Evolutionary conservation across 2,113 vertebrate species (phyloP).

Genomic region (Brachyhypopomus gauderio): DNA sequence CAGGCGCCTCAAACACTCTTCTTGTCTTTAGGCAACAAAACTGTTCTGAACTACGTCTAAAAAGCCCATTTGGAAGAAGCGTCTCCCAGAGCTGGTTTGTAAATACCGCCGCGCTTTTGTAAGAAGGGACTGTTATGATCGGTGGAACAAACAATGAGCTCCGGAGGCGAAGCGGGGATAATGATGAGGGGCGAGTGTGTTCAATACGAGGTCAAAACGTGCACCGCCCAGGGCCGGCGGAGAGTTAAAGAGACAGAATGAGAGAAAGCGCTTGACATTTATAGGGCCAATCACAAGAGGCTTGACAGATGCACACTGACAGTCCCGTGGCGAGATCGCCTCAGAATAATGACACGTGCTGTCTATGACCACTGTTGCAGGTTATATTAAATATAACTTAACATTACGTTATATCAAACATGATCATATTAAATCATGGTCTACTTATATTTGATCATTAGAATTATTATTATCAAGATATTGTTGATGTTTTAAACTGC

Average conservation of each 20-base stretch:
- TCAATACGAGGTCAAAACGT: slow-evolving; percentile 71
- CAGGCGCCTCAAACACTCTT: too few relatives aligned
- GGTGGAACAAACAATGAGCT: slow-evolving; percentile 50
- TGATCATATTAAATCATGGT: too few relatives aligned
- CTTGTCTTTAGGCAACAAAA: too few relatives aligned
- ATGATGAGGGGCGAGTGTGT: slow-evolving; percentile 71
- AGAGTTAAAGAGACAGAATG: slow-evolving; percentile 62
- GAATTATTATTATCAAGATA: too few relatives aligned
- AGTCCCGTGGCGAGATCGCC: slow-evolving; percentile 17
- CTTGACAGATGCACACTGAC: slow-evolving; percentile 43
- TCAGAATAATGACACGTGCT: not conserved
- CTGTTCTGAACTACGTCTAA: not conserved
- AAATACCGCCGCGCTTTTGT: slow-evolving; percentile 41
- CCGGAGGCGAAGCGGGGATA: slow-evolving; percentile 59
- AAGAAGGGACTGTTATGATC: slow-evolving; percentile 30
- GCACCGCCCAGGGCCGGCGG: slow-evolving; percentile 62
- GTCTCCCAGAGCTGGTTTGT: slow-evolving; percentile 45
- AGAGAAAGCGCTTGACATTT: slow-evolving; percentile 55
- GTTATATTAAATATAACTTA: not conserved
- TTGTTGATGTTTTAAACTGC: too few relatives aligned
- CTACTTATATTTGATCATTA: too few relatives aligned
- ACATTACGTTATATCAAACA: too few relatives aligned
- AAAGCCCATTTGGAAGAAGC: slow-evolving; percentile 29
- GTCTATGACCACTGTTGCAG: not conserved
- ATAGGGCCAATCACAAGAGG: slow-evolving; percentile 41